Percentiles rank a stretch among this genome's conserved stretches.
Conservation (phyloP, 2,888 invertebrate genomes). For the Clanis bilineata region DNA sequence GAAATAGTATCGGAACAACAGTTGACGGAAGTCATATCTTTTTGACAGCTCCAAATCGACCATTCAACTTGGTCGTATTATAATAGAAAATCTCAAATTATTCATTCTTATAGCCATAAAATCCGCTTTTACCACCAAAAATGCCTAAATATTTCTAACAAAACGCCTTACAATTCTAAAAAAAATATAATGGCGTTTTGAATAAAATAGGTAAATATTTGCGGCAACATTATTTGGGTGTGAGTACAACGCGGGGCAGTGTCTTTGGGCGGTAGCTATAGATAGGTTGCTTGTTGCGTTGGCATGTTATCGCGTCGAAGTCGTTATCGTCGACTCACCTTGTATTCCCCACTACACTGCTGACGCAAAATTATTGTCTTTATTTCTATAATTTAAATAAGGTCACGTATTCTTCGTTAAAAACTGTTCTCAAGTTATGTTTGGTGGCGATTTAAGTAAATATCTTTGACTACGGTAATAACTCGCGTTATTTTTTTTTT, state of each 20-base stretch:
- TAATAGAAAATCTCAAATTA: conserved; percentile 34
- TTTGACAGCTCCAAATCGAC: conserved; percentile 19
- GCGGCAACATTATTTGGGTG: conserved; percentile 73
- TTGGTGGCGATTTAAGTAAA: background rate
- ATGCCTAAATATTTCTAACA: conserved; percentile 14
- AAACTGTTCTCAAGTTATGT: background rate
- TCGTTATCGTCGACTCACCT: conserved; percentile 71
- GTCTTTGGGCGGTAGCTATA: conserved; percentile 72
- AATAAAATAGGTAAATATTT: background rate
- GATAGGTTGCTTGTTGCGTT: conserved; percentile 78
- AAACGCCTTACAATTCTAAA: background rate
- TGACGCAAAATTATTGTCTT: conserved; percentile 34
- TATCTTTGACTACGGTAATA: background rate
- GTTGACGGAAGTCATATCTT: conserved; percentile 21
- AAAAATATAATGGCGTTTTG: background rate
- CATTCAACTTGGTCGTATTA: conserved; percentile 39
- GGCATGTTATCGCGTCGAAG: conserved; percentile 72
- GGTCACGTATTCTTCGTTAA: conserved; percentile 16
- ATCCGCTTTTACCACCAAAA: conserved; percentile 19
- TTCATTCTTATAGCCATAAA: conserved; percentile 16
- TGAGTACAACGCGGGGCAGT: conserved; percentile 61
- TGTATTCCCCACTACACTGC: conserved; percentile 39
- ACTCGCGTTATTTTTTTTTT: background rate
- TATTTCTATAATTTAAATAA: conserved; percentile 18
- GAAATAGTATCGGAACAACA: conserved; percentile 12